A percentile compares a stretch with the other conserved stretches of the same genome.
Evolutionary conservation across 2,888 invertebrate species (phyloP).

Genomic region (Thymelicus sylvestris): DNA sequence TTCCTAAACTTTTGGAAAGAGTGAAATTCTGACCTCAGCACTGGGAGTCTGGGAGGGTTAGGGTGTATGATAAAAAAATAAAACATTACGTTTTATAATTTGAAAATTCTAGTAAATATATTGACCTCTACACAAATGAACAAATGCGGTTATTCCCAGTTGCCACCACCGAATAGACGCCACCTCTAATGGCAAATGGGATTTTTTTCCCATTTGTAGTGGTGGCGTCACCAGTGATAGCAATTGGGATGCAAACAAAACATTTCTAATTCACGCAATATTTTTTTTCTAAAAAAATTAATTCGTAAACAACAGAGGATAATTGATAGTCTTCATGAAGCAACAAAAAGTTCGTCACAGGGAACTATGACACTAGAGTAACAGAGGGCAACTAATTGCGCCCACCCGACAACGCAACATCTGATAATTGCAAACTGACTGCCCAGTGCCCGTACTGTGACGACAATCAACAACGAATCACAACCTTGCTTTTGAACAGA

Average conservation of each 20-base stretch:
- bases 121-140: too few species aligned
- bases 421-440: slow-evolving; percentile 16
- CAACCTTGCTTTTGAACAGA: slow-evolving; percentile 11
- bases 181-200: too few species aligned
- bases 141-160: too few species aligned
- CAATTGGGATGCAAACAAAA: neutral
- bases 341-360: slow-evolving; percentile 2
- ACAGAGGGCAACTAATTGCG: slow-evolving; percentile 40
- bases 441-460: slow-evolving; percentile 13
- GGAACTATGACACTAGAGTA: neutral
- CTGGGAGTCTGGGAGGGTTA: too few species aligned
- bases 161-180: too few species aligned
- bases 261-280: neutral
- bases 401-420: slow-evolving; percentile 43
- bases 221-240: too few species aligned
- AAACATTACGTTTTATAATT: too few species aligned
- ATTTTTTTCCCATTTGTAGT: too few species aligned
- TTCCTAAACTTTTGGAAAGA: too few species aligned
- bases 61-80: too few species aligned
- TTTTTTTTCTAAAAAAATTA: neutral
- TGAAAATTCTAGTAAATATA: too few species aligned
- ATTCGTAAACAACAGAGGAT: neutral
- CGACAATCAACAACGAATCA: slow-evolving; percentile 20
- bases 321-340: neutral
- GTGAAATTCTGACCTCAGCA: too few species aligned